A percentile compares a stretch with the other conserved stretches of the same genome.
Conservation (phyloP, 2,113 vertebrate species). For the Bubalus kerabau region DNA sequence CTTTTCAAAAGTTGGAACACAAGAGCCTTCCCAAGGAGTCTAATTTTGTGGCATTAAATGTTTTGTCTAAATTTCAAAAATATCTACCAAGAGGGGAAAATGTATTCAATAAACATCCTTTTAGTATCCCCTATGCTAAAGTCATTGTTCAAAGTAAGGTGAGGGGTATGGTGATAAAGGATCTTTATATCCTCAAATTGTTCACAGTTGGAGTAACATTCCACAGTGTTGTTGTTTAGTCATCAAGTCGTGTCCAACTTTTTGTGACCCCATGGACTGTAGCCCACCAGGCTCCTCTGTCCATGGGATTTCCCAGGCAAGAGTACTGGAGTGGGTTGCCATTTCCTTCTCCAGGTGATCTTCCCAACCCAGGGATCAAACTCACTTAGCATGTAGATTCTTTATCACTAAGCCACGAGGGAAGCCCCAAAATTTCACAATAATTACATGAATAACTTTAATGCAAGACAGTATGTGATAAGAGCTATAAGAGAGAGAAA, state of each 20-base stretch:
- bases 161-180: not conserved
- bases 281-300: not conserved
- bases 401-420: not conserved
- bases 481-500: not conserved
- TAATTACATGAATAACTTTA: not conserved
- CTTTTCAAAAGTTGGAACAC: constrained; percentile 33
- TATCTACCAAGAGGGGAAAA: not conserved
- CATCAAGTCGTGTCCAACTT: not conserved
- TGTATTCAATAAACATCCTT: not conserved
- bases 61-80: constrained; percentile 22
- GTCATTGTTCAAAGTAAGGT: not conserved
- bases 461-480: not conserved
- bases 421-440: not conserved
- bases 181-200: not conserved
- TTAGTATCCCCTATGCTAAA: not conserved
- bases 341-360: not conserved
- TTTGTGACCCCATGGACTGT: not conserved
- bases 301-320: not conserved
- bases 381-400: not conserved
- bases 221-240: not conserved
- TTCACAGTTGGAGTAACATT: not conserved
- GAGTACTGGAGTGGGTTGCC: not conserved
- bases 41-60: constrained; percentile 27
- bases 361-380: not conserved
- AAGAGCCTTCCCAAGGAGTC: not conserved